Percentiles rank a stretch among this genome's conserved stretches.
Conservation (phyloP, 2,888 invertebrate species). For the Heliconius cydno region DNA sequence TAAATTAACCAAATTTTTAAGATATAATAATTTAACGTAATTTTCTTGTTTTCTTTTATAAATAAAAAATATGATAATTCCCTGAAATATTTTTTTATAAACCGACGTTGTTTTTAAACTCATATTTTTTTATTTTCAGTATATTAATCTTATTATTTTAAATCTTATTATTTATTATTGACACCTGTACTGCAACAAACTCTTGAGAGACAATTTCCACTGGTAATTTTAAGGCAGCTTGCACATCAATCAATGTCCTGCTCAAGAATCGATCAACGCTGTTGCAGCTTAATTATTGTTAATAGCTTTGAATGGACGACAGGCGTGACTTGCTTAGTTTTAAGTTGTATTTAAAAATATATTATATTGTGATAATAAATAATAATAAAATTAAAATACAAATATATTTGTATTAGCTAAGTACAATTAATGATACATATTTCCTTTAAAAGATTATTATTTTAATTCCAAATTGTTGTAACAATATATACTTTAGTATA, state of each 20-base stretch:
- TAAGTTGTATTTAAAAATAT: background rate
- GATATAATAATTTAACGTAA: too few relatives aligned
- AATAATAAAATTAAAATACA: background rate
- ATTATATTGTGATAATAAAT: background rate
- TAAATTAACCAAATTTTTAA: background rate
- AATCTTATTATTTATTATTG: too few relatives aligned
- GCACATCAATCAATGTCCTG: constrained; percentile 45
- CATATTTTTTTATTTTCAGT: background rate
- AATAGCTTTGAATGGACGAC: constrained; percentile 38
- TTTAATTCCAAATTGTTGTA: too few relatives aligned
- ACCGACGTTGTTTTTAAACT: too few relatives aligned
- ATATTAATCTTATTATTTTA: background rate
- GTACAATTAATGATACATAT: too few relatives aligned
- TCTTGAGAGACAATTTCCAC: constrained; percentile 13
- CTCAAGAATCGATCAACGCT: constrained; percentile 38
- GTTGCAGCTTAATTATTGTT: constrained; percentile 39
- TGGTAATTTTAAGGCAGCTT: constrained; percentile 28
- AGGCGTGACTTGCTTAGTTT: constrained; percentile 86
- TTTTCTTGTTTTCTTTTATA: too few relatives aligned
- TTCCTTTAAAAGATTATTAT: too few relatives aligned
- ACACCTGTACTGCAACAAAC: background rate
- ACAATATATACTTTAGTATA: too few relatives aligned
- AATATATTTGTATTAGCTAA: background rate
- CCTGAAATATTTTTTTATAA: too few relatives aligned
- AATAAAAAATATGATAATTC: background rate